phyloP scores from a whole-genome alignment of 2,888 invertebrate species.

The Synanthedon tipuliformis region DNA sequence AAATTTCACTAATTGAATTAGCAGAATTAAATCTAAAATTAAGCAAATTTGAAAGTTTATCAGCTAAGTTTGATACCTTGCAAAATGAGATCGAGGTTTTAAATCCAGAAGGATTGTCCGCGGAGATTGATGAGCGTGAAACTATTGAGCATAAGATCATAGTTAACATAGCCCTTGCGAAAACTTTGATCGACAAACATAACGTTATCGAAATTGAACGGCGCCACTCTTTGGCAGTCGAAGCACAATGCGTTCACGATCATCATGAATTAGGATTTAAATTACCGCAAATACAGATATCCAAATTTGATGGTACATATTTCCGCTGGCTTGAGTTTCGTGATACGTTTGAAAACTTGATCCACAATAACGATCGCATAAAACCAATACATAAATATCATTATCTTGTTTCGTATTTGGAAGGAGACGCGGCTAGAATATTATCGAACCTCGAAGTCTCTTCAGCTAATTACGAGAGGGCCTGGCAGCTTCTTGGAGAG shows the following conservation, averaged over 20 bases:
- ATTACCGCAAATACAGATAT: slow-evolving; percentile 12
- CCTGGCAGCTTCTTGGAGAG: slow-evolving; percentile 6
- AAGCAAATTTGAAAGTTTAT: too few species aligned
- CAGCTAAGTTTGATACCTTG: too few species aligned
- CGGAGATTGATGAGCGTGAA: too few species aligned
- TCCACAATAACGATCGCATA: slow-evolving; percentile 14
- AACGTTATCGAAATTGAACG: too few species aligned
- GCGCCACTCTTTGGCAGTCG: neutral
- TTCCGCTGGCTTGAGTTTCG: slow-evolving; percentile 15
- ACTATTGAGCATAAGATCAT: too few species aligned
- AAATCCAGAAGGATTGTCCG: too few species aligned
- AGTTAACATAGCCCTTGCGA: too few species aligned
- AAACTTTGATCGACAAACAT: too few species aligned
- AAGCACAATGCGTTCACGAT: slow-evolving; percentile 1
- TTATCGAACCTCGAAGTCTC: slow-evolving; percentile 9
- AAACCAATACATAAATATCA: slow-evolving; percentile 11
- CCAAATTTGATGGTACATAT: too few species aligned
- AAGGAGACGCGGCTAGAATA: slow-evolving; percentile 11
- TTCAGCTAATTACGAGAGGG: slow-evolving; percentile 5
- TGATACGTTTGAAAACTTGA: slow-evolving; percentile 10
- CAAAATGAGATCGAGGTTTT: too few species aligned
- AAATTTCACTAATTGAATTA: too few species aligned
- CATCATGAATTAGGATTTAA: slow-evolving; percentile 7
- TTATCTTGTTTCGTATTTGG: slow-evolving; percentile 10
- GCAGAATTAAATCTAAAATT: too few species aligned